Evolutionary conservation across 2,113 vertebrate genomes (phyloP).

Genomic region (western clawed frog (Xenopus tropicalis)): UCB_Xtro_10.0 CM004450.2:48581501-48582000

Average conservation of each 20-base stretch:
- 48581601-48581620: neutral
- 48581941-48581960: neutral
- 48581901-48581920: slow-evolving; percentile 98
- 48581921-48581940: neutral
- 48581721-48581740: slow-evolving; percentile 13
- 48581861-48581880: slow-evolving; percentile 98
- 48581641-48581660: too few relatives aligned
- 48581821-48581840: slow-evolving; percentile 98
- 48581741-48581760: slow-evolving; percentile 81
- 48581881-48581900: slow-evolving; percentile 98
- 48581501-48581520: slow-evolving; percentile 8
- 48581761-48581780: slow-evolving; percentile 97
- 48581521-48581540: neutral
- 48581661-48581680: too few relatives aligned
- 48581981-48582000: neutral
- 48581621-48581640: too few relatives aligned
- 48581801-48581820: slow-evolving; percentile 99
- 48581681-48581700: too few relatives aligned
- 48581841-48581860: slow-evolving; percentile 97
- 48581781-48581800: slow-evolving; percentile 98
- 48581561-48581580: neutral
- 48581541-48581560: neutral
- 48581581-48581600: neutral
- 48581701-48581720: neutral
- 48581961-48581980: neutral